Base-by-base conservation (phyloP, 2,797 vertebrate species). In the Enoplosus armatus region DNA sequence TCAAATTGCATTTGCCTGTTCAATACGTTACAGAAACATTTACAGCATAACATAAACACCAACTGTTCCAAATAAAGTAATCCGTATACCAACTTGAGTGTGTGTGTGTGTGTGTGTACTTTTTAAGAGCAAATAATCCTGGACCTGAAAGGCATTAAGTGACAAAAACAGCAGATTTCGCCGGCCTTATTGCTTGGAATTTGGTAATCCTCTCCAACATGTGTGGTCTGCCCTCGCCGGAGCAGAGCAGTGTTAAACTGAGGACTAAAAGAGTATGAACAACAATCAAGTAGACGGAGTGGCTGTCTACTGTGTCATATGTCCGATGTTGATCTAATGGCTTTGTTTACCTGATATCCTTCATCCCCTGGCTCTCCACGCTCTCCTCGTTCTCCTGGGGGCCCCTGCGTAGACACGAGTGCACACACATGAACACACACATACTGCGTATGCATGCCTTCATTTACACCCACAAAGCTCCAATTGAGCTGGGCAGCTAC, bases 281-380 rank as follows among this genome's bases (percentile, higher is more conserved):
- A 69, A 66, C 56, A 72, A 59, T 65, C n/a, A 68, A 68, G 50
- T 8, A 64, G 60, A 69, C 26, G 27, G 60, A 41, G 27, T 51
- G 4, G n/a, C n/a, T 47, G 67, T n/a, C n/a, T n/a, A 58, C 12
- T 14, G 61, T 53, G 27, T 70, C 47, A 72, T 48, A 53, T 45
- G 50, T 77, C 55, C 72, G 61, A 61, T 60, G 56, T 58, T 24
- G 37, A 53, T 75, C 64, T 71, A 56, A 79, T 59, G 50, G 41
- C 64, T 78, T 53, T 33, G 35, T 79, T 93, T 96, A 99, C 98
- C 97, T 96, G 95, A 94, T 98, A 99, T 70, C 98, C 98, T 69
- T 96, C 94, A 80, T 95, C 94, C 76, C 98, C 98, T 43, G 96
- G 90, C 56, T 97, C 97, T 85, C 98, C 98, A 67, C 96, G 95